Evolutionary conservation across 2,113 vertebrate species (phyloP), one percentile per base, ranked within the genome.

Genomic region (Cariama cristata): DNA sequence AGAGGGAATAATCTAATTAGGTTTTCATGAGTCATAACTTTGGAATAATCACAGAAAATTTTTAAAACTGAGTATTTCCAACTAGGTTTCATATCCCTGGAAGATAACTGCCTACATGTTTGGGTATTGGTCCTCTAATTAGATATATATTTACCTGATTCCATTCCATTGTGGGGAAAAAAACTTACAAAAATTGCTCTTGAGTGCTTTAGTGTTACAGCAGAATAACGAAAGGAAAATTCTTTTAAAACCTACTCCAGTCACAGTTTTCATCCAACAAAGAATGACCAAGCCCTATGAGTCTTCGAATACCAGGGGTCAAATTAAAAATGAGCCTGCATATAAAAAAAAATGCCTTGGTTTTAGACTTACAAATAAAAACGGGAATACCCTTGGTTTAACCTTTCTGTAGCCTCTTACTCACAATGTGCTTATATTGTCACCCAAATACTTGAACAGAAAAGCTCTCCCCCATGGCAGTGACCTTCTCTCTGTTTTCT

Each of bases 1-100:
- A 95, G 49, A 91, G 35, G 30, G 23, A 87, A 91, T 93, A 91
- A 91, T 93, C 81, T 89, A 67, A 89, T 89, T 79, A 94, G 28
- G 12, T 71, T 93, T 26, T 92, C 47, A 42, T 47, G 63, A 74
- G 60, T 85, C 77, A 76, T 90, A 91, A 85, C 72, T 91, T 75
- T 90, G 58, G 56, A 91, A 90, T 60, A 64, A 44, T 47, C 88
- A 91, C n/a, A 86, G n/a, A 58, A 86, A 73, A 86, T 14, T 52
- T 38, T 0, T 17, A 89, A 92, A 80, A 44, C 12, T 30, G 11
- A 87, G 9, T 72, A 28, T 88, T 91, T 96, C 62, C 74, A 91
- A 72, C 23, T 58, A 49, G 6, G 6, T 81, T 93, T 90, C 40
- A 53, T 85, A 79, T 60, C 14, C 24, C 27, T 82, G 73, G 77